Evolutionary conservation across 2,113 vertebrate species (phyloP).

Genomic region (Phylloscopus whistleri): DNA sequence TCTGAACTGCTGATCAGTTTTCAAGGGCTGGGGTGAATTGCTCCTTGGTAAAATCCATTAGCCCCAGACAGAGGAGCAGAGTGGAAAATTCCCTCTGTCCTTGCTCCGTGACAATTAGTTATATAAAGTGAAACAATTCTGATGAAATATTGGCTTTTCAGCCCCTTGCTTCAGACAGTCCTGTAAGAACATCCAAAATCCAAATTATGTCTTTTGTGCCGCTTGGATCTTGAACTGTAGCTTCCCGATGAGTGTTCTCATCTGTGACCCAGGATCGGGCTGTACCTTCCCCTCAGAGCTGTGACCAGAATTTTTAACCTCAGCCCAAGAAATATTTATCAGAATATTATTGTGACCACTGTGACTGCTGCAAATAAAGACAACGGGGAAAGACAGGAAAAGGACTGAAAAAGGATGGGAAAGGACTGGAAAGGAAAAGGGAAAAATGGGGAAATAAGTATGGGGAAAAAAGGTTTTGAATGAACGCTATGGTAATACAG

Average conservation of each 20-base stretch:
- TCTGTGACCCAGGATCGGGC: background rate
- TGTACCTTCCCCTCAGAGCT: background rate
- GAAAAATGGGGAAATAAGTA: background rate
- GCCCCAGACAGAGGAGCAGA: background rate
- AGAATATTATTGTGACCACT: background rate
- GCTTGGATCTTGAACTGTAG: background rate
- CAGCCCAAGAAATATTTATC: background rate
- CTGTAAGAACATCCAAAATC: background rate
- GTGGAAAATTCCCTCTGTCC: conserved; percentile 8
- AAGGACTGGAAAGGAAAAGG: too few relatives aligned
- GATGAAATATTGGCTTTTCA: background rate
- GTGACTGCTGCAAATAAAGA: background rate
- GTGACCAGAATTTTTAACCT: background rate
- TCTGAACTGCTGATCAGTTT: background rate
- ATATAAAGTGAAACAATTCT: background rate
- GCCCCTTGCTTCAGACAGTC: background rate
- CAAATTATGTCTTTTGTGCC: background rate
- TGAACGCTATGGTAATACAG: background rate
- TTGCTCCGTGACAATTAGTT: background rate
- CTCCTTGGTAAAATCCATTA: background rate
- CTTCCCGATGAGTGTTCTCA: background rate
- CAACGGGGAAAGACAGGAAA: background rate
- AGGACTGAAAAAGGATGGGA: background rate
- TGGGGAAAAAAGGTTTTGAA: background rate
- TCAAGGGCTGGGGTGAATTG: background rate